phyloP scores from a whole-genome alignment of 1,140 invertebrate genomes.

The Drosophila paulistorum region DNA sequence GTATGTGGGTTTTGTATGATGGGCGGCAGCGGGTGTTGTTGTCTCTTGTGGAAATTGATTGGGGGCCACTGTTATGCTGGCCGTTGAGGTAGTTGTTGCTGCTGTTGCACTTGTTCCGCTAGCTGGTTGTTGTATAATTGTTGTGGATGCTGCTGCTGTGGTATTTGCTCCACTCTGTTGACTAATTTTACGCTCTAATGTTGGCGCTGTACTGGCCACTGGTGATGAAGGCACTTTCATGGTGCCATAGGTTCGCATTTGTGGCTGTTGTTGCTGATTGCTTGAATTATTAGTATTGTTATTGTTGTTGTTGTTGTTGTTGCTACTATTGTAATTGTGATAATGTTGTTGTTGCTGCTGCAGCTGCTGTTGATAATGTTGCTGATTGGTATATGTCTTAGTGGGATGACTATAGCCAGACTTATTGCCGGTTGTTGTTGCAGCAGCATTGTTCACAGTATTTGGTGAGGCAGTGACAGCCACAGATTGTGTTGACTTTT shows the following conservation, averaged over 20 bases:
- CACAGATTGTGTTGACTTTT: constrained; percentile 79
- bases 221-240: constrained; percentile 80
- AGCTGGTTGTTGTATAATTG: constrained; percentile 20
- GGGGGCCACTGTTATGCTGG: constrained; percentile 72
- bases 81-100: constrained; percentile 76
- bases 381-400: constrained; percentile 55
- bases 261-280: constrained; percentile 62
- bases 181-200: constrained; percentile 66
- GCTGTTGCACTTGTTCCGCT: constrained; percentile 23
- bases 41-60: constrained; percentile 72
- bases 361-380: constrained; percentile 62
- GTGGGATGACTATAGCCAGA: constrained; percentile 43
- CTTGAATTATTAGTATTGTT: constrained; percentile 32
- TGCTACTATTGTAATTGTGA: constrained; percentile 47
- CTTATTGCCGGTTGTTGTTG: constrained; percentile 4
- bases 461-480: constrained; percentile 79
- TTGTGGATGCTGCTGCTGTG: constrained; percentile 33
- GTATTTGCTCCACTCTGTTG: constrained; percentile 38
- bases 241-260: constrained; percentile 73
- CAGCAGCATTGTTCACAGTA: constrained; percentile 61
- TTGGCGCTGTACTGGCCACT: constrained; percentile 62
- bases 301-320: constrained; percentile 45
- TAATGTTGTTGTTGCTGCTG: constrained; percentile 51
- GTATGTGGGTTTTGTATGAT: constrained; percentile 31
- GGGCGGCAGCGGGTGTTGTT: constrained; percentile 2